A percentile compares a stretch with the other conserved stretches of the same genome.
phyloP scores from a whole-genome alignment of 2,797 vertebrate genomes.

The Cacajao melanocephalus region DNA sequence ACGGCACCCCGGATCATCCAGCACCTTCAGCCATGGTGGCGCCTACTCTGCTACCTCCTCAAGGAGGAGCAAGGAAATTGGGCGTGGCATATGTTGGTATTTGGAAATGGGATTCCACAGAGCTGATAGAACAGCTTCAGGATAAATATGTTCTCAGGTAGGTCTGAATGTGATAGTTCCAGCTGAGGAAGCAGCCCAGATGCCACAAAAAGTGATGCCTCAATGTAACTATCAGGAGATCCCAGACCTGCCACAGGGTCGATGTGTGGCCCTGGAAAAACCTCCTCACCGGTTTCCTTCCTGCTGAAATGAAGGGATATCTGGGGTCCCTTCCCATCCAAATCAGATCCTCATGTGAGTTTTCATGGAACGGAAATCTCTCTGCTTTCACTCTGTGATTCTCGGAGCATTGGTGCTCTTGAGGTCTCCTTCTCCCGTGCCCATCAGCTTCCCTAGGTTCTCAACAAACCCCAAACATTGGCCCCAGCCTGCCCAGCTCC shows the following conservation, averaged over 20 bases:
- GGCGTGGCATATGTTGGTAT: accelerated
- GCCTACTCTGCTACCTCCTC: background rate
- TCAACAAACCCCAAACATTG: background rate
- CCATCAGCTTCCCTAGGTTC: too few species aligned
- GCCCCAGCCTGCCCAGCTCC: background rate
- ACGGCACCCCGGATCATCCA: too few species aligned
- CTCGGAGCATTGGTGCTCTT: background rate
- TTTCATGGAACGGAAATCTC: background rate
- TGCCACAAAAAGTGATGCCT: background rate
- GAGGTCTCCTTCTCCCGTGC: background rate
- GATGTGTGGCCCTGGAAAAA: accelerated
- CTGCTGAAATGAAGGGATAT: background rate
- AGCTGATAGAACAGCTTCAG: background rate
- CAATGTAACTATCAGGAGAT: background rate
- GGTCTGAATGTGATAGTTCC: background rate
- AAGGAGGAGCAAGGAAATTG: background rate
- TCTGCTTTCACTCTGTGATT: background rate
- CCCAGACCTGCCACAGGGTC: too few species aligned
- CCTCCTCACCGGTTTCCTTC: background rate
- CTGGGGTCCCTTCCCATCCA: background rate
- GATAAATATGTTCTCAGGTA: background rate
- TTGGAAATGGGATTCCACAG: background rate
- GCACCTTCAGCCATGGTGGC: background rate
- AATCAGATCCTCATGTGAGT: background rate
- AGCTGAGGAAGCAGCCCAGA: background rate